A percentile compares a stretch with the other conserved stretches of the same genome.
phyloP scores from a whole-genome alignment of 2,113 vertebrate genomes.

The Phyllostomus discolor region DNA sequence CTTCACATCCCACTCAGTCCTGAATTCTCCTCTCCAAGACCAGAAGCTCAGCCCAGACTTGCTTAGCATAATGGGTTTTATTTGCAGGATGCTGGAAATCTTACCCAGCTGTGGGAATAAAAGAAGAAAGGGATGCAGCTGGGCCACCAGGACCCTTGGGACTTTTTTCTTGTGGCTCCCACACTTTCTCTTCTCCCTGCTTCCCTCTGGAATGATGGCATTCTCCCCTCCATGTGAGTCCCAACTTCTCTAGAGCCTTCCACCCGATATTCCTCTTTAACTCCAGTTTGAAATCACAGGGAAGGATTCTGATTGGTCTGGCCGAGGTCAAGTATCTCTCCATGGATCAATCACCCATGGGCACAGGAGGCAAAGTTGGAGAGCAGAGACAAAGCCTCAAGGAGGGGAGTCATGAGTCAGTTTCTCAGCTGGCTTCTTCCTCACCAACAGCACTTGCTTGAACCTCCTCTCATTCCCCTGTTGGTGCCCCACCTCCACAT shows the following conservation, averaged over 20 bases:
- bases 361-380: not conserved
- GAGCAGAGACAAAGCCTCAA: not conserved
- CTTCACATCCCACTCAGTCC: not conserved
- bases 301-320: constrained; percentile 3
- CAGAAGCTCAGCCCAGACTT: not conserved
- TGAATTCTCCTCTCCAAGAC: not conserved
- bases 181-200: not conserved
- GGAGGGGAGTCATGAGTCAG: not conserved
- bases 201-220: not conserved
- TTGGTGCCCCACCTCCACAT: too few species aligned
- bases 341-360: not conserved
- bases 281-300: not conserved
- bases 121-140: not conserved
- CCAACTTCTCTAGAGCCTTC: not conserved
- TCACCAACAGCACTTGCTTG: not conserved
- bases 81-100: not conserved
- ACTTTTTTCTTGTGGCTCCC: not conserved
- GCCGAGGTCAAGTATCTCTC: not conserved
- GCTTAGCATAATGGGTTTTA: not conserved
- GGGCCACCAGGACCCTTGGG: not conserved
- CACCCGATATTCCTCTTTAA: not conserved
- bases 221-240: not conserved
- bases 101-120: not conserved
- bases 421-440: not conserved
- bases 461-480: not conserved